Evolutionary conservation across 92 coral and sea anemone genomes (phyloP), one percentile per base, ranked within the genome.

Genomic region (Zoanthus solanderi): DNA sequence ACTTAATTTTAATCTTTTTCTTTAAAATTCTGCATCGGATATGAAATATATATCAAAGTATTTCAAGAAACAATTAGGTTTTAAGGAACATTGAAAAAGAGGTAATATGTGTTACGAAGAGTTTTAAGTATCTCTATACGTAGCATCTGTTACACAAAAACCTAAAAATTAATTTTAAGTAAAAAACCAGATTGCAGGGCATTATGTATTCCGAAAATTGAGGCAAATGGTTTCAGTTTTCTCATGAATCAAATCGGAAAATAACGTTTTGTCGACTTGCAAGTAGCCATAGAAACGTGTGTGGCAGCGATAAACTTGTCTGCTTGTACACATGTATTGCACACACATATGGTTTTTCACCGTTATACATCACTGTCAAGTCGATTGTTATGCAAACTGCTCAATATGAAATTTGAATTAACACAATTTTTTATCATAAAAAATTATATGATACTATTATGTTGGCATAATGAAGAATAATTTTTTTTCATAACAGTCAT

Each of bases 331-430:
- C 74, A 61, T 58, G 56, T n/a, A 79, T 18, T 7, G 56, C 13
- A 60, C 84, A 79, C 60, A 79, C 15, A 16, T 46, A 42, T 37
- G 60, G 72, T 60, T 72, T 63, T 4, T 45, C 28, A 10, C 12
- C 58, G 84, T 79, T 42, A 61, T 66, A 4, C 16, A 30, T 9
- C 75, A 52, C 66, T 77, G 53, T 77, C 15, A 4, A 11, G 11
- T 54, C 52, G 82, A 77, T 53, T 77, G 82, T 54, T 54, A 54
- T 77, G 82, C 54, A 53, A 77, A 77, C 82, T 0, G 5, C 28
- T 54, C 13, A 34, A 53, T 45, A 30, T 16, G 82, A 77, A 77
- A 66, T 15, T 46, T 77, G 82, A 54, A 11, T 28, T 30, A 9
- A 14, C 5, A 46, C 71, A 66, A 66, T 81, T 65, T 63, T 66